Conservation (phyloP, 2,113 vertebrate genomes). For the Mustela lutreola region DNA sequence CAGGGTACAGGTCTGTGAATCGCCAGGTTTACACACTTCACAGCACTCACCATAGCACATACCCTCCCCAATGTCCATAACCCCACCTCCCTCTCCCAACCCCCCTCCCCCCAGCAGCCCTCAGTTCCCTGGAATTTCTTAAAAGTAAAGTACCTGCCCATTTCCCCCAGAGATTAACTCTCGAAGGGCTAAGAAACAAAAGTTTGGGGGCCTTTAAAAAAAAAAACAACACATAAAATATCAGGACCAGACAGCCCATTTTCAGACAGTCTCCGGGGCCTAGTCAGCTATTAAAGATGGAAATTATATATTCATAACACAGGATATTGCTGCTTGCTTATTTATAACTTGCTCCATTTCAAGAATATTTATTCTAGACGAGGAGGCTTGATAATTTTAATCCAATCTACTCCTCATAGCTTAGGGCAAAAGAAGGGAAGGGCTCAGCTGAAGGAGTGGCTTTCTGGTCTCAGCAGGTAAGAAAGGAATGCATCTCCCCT, state of each 20-base stretch:
- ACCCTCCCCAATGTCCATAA: no score
- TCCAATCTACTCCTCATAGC: slow-evolving; percentile 91
- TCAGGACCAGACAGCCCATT: slow-evolving; percentile 91
- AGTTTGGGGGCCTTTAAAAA: slow-evolving; percentile 70
- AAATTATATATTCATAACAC: slow-evolving; percentile 98
- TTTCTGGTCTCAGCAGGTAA: slow-evolving; percentile 91
- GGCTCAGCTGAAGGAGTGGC: slow-evolving; percentile 90
- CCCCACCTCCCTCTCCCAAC: no score
- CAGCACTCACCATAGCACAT: no score
- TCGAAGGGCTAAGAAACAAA: slow-evolving; percentile 86
- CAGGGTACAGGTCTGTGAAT: no score
- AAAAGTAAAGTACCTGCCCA: background rate
- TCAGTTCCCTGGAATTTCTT: background rate
- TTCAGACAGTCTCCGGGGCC: slow-evolving; percentile 91
- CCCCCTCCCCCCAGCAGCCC: no score
- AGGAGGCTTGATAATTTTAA: slow-evolving; percentile 92
- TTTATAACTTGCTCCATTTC: slow-evolving; percentile 95
- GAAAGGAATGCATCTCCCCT: slow-evolving; percentile 86
- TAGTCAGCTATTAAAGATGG: slow-evolving; percentile 94
- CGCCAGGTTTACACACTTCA: no score
- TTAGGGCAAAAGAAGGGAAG: slow-evolving; percentile 88
- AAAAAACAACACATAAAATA: slow-evolving; percentile 86
- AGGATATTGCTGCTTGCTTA: slow-evolving; percentile 97
- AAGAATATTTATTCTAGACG: slow-evolving; percentile 92
- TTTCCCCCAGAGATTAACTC: slow-evolving; percentile 61